Evolutionary conservation across 1,140 invertebrate genomes (phyloP).

Genomic region (Monochamus saltuarius): DNA sequence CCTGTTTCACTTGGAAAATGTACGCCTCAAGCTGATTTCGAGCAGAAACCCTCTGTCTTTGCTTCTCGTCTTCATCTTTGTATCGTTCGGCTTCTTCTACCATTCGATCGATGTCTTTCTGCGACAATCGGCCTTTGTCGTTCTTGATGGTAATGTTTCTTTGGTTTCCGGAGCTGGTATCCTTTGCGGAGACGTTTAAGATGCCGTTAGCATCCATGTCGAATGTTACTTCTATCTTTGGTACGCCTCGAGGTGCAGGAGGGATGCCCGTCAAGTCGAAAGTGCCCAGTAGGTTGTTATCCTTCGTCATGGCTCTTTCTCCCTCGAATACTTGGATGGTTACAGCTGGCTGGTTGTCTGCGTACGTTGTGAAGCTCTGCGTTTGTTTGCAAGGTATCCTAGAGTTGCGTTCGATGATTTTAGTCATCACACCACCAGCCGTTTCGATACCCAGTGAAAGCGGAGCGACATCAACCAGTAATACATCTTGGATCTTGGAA

Average conservation of each 20-base stretch:
- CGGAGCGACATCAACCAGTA: constrained; percentile 59
- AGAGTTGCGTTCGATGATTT: constrained; percentile 64
- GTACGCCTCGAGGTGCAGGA: constrained; percentile 59
- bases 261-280: constrained; percentile 70
- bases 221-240: constrained; percentile 74
- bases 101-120: constrained; percentile 84
- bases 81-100: constrained; percentile 66
- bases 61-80: constrained; percentile 69
- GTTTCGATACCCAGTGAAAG: constrained; percentile 62
- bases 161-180: constrained; percentile 55
- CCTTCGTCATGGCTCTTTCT: constrained; percentile 74
- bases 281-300: constrained; percentile 75
- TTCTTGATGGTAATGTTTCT: constrained; percentile 81
- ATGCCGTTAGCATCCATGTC: constrained; percentile 73
- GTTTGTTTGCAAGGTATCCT: constrained; percentile 65
- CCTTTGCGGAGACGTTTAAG: constrained; percentile 63
- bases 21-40: constrained; percentile 69
- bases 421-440: constrained; percentile 67
- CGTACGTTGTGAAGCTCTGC: constrained; percentile 65
- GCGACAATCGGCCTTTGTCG: constrained; percentile 76
- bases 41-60: constrained; percentile 63
- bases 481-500: constrained; percentile 55
- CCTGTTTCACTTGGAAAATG: constrained; percentile 68
- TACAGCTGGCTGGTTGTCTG: constrained; percentile 71
- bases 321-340: constrained; percentile 76